phyloP scores from a whole-genome alignment of 2,113 vertebrate species.

The Periophthalmodon schlosseri region DNA sequence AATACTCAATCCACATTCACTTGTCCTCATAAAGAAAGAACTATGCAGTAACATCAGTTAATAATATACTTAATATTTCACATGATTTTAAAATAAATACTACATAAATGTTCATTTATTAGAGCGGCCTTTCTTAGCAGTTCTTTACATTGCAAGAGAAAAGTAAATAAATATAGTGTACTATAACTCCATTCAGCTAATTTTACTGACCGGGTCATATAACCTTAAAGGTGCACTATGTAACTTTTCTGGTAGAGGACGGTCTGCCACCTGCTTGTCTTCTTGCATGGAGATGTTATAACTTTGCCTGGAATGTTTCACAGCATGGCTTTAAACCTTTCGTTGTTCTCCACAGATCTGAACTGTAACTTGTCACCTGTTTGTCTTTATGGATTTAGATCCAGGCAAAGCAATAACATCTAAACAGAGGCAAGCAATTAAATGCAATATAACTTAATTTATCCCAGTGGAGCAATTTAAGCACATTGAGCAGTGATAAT shows the following conservation, averaged over 20 bases:
- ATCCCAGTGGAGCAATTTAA: no score
- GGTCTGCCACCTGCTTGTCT: not conserved
- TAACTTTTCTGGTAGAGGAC: not conserved
- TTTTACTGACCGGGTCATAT: no score
- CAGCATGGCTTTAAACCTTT: not conserved
- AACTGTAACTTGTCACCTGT: no score
- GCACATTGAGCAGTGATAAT: no score
- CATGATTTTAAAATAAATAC: not conserved
- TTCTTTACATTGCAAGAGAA: not conserved
- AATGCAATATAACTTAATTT: no score
- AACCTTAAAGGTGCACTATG: not conserved
- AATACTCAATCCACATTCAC: not conserved
- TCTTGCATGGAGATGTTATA: not conserved
- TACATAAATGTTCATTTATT: not conserved
- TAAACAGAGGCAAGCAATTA: no score
- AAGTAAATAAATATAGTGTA: not conserved
- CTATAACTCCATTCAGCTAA: not conserved
- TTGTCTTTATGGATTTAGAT: no score
- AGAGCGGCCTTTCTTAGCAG: no score
- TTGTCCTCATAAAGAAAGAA: not conserved
- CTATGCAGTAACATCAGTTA: not conserved
- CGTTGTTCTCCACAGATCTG: no score
- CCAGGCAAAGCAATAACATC: no score
- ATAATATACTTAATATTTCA: not conserved
- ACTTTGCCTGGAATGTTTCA: not conserved